phyloP scores from a whole-genome alignment of 2,113 vertebrate species.

The Chionis minor region DNA sequence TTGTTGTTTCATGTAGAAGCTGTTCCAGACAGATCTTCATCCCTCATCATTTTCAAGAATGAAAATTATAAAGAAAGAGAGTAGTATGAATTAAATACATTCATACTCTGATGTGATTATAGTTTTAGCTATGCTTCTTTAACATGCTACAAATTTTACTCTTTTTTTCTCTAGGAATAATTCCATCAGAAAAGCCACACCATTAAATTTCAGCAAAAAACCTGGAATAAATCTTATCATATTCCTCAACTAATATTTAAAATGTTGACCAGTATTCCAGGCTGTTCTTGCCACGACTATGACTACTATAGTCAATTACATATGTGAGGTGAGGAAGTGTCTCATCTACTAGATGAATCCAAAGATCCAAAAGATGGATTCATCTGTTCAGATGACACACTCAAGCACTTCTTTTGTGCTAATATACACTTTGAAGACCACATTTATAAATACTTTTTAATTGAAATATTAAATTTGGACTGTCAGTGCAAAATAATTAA shows the following conservation, averaged over 20 bases:
- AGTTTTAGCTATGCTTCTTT: conserved; percentile 11
- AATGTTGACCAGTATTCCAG: background rate
- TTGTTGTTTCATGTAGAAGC: conserved; percentile 10
- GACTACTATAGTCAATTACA: conserved; percentile 17
- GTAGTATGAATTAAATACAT: conserved; percentile 10
- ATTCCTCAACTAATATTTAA: background rate
- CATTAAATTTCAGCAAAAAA: background rate
- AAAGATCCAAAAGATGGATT: conserved; percentile 14
- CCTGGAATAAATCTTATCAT: background rate
- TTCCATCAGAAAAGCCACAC: background rate
- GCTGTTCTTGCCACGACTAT: background rate
- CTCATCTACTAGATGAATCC: background rate
- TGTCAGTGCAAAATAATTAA: conserved; percentile 74
- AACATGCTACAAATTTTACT: background rate
- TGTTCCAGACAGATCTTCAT: conserved; percentile 41
- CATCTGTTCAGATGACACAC: conserved; percentile 46
- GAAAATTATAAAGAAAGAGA: background rate
- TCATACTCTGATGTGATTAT: background rate
- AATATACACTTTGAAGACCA: conserved; percentile 63
- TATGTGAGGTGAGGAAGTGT: conserved; percentile 27
- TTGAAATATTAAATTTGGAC: conserved; percentile 68
- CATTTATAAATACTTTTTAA: conserved; percentile 62
- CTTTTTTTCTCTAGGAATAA: background rate
- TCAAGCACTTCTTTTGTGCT: conserved; percentile 9
- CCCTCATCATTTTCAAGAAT: conserved; percentile 26